Percentiles rank a stretch among this genome's conserved stretches.
These are phyloP conservation scores for Diachrysia chrysitis DNA, from an alignment of 2,888 invertebrate genomes.

Conservation along the genomic window DNA sequence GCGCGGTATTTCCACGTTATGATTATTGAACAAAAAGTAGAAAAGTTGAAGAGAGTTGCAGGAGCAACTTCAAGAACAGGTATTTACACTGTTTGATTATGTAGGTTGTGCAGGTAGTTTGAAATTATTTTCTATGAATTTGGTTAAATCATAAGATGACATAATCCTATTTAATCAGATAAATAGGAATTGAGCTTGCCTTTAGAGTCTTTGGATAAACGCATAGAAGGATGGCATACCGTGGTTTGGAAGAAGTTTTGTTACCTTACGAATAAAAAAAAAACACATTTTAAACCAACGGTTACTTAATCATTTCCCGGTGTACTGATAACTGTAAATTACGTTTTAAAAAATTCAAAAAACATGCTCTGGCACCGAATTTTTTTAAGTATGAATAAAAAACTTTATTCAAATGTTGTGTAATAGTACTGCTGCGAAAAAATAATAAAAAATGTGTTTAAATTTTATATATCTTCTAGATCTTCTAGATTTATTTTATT, in stretches of 20 bases:
- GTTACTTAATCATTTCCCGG: no score
- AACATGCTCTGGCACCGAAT: no score
- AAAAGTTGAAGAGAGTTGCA: conserved; percentile 89
- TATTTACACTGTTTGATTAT: conserved; percentile 88
- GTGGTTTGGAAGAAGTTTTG: neutral
- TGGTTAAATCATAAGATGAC: conserved; percentile 45
- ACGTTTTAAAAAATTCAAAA: no score
- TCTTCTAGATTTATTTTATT: no score
- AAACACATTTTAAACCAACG: no score
- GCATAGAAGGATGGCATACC: neutral
- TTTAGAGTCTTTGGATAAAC: neutral
- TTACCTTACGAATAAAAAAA: no score
- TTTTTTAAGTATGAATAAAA: no score
- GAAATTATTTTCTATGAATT: conserved; percentile 72
- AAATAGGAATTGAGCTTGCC: neutral
- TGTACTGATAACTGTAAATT: no score
- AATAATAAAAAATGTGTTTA: no score
- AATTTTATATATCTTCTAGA: no score
- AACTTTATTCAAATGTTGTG: no score
- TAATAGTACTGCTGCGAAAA: no score
- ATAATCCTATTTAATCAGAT: conserved; percentile 25
- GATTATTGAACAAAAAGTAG: conserved; percentile 88
- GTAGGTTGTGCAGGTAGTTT: conserved; percentile 83
- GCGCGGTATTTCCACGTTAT: conserved; percentile 82
- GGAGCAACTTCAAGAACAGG: conserved; percentile 88